A percentile compares a stretch with the other conserved stretches of the same genome.
Conservation (phyloP, 2,888 invertebrate species). For the Girardia tigrina region DNA sequence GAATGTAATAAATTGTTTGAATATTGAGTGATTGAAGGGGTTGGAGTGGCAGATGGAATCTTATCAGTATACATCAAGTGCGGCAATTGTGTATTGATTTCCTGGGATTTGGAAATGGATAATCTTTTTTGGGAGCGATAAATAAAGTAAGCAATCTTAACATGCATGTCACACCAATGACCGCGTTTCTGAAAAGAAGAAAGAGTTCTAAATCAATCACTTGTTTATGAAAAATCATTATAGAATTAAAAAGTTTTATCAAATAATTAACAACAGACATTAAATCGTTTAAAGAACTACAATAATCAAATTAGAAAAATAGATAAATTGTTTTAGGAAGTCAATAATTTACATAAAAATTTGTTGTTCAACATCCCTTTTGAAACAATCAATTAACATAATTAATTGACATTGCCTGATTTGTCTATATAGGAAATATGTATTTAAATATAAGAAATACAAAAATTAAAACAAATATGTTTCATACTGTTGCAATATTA, state of each 20-base stretch:
- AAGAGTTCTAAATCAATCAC: neutral
- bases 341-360: neutral
- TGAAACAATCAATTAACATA: neutral
- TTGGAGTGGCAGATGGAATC: neutral
- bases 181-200: slow-evolving; percentile 8
- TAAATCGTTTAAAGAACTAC: neutral
- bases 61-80: neutral
- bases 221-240: too few species aligned
- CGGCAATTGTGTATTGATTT: neutral
- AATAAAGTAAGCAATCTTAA: slow-evolving; percentile 27
- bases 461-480: neutral
- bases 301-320: neutral
- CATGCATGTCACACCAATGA: slow-evolving; percentile 31
- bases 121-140: slow-evolving; percentile 1
- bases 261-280: neutral
- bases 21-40: neutral
- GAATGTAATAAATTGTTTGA: neutral
- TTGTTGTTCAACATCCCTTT: neutral
- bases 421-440: neutral
- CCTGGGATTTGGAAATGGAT: neutral
- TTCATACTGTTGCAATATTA: neutral
- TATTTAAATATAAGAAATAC: neutral
- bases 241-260: too few species aligned
- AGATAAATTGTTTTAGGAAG: neutral
- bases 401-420: neutral